These are phyloP conservation scores for Cecropterus lyciades DNA, from an alignment of 1,140 invertebrate genomes.

Conservation along the genomic window DNA sequence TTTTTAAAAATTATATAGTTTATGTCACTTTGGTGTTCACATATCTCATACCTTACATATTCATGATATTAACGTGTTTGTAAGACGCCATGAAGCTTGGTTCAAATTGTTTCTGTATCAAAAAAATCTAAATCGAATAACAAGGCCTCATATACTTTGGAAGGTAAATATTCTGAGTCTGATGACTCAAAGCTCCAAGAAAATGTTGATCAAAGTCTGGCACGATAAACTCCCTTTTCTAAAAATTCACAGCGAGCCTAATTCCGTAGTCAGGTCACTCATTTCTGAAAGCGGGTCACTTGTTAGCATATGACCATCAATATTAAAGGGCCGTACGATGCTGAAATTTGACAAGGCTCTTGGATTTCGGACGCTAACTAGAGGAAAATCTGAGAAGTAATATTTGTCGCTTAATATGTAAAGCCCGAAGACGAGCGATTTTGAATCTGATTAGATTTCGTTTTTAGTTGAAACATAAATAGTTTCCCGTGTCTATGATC, in stretches of 20 bases:
- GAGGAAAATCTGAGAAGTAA: slow-evolving; percentile 27
- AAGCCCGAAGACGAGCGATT: background rate
- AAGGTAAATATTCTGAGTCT: background rate
- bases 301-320: slow-evolving; percentile 37
- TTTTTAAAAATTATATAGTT: no score
- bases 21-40: no score
- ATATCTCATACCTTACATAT: no score
- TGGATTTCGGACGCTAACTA: slow-evolving; percentile 25
- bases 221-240: slow-evolving; percentile 17
- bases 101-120: no score
- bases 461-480: no score
- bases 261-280: slow-evolving; percentile 35
- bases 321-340: slow-evolving; percentile 33
- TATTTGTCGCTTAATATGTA: slow-evolving; percentile 13
- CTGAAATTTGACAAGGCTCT: slow-evolving; percentile 35
- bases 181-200: slow-evolving; percentile 6
- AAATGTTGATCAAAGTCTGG: slow-evolving; percentile 21
- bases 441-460: background rate
- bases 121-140: no score
- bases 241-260: slow-evolving; percentile 29
- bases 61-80: no score
- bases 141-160: no score
- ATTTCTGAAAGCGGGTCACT: slow-evolving; percentile 36
- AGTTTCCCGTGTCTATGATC: no score
- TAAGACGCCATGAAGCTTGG: no score